A percentile compares a stretch with the other conserved stretches of the same genome.
Conservation (phyloP, 2,797 vertebrate species). For the Helarctos malayanus region DNA sequence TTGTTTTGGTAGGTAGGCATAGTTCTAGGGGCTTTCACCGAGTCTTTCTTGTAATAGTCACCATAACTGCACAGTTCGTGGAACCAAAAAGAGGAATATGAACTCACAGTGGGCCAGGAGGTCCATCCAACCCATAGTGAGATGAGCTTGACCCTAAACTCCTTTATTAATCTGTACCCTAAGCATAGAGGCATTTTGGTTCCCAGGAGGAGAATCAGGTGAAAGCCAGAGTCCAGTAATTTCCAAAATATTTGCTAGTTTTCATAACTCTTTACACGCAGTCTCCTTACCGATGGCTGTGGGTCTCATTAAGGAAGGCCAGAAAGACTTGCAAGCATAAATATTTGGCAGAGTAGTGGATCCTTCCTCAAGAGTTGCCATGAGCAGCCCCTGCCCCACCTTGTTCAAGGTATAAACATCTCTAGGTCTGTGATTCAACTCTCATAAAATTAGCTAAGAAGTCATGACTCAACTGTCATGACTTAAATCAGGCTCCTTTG, state of each 20-base stretch:
- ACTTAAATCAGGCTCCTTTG: background rate
- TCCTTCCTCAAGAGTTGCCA: background rate
- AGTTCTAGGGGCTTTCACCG: background rate
- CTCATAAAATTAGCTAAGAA: background rate
- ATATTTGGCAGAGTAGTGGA: fast-evolving
- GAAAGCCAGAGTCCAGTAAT: background rate
- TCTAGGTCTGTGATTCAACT: background rate
- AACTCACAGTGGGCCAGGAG: background rate
- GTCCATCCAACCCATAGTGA: background rate
- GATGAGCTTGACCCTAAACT: background rate
- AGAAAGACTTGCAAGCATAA: background rate
- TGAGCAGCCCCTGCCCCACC: background rate
- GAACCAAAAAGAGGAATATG: background rate
- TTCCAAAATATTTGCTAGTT: background rate
- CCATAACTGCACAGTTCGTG: background rate
- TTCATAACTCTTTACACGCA: background rate
- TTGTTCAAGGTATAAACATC: background rate
- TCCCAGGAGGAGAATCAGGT: background rate
- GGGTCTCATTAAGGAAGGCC: background rate
- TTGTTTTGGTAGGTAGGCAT: background rate
- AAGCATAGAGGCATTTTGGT: too few relatives aligned
- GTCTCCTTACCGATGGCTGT: too few relatives aligned
- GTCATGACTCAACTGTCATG: too few relatives aligned
- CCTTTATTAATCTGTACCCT: background rate
- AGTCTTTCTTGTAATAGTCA: background rate